Evolutionary conservation across 2,113 vertebrate genomes (phyloP).

Genomic region (Edolisoma coerulescens): DNA sequence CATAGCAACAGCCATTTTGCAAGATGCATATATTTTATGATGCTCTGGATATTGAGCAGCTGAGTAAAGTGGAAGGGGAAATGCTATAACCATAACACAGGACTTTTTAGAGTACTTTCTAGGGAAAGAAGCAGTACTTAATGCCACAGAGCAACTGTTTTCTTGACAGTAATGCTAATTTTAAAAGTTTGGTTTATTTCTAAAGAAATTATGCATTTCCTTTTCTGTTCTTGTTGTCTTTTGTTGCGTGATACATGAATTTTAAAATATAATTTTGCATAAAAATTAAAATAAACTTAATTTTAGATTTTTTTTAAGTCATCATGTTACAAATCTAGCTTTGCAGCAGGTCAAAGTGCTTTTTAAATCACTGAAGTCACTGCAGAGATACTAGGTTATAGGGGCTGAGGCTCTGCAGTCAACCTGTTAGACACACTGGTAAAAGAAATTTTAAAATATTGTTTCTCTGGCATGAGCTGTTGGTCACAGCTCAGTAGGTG

Average conservation of each 20-base stretch:
- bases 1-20: conserved; percentile 1
- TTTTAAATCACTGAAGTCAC: background rate
- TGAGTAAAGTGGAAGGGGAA: background rate
- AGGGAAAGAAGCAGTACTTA: background rate
- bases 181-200: background rate
- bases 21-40: background rate
- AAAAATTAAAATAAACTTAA: background rate
- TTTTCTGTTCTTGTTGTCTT: background rate
- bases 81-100: background rate
- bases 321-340: background rate
- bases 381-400: background rate
- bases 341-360: background rate
- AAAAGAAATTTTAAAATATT: background rate
- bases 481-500: background rate
- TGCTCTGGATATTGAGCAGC: background rate
- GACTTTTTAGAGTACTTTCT: background rate
- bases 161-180: background rate
- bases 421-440: background rate
- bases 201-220: background rate
- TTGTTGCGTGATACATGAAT: background rate
- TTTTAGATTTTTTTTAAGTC: background rate
- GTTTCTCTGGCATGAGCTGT: background rate
- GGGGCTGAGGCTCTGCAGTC: background rate
- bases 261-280: background rate
- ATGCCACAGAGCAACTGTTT: background rate